Base-by-base conservation (phyloP, 1,140 invertebrate genomes). In the Drosophila nigromelanica region DNA sequence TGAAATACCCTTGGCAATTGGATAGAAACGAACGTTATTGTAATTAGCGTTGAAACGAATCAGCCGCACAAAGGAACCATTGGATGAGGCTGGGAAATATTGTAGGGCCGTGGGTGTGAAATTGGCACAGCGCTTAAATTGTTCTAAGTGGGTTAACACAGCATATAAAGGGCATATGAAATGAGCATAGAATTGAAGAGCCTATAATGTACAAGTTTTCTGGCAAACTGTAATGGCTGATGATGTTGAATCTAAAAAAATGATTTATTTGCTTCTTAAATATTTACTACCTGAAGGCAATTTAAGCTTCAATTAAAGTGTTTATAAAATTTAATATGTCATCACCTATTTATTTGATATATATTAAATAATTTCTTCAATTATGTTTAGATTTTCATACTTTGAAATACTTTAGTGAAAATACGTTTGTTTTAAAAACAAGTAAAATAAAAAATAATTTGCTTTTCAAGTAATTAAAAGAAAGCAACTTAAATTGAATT, bases 81-180 rank as follows among this genome's bases (percentile, higher is more conserved):
- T 30, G 45, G 52, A 55, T 58, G 64, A 10, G 27, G 33, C 14
- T 8, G 10, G 30, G 24, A 12, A 21, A 11, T 3, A 12, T 48
- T 24, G 35, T 14, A 68, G 39, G 18, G 63, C 52, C 62, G 70
- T 50, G 79, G 45, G 54, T 68, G 58, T 59, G 24, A 75, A 80
- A 76, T 80, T 66, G 62, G 71, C 72, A 67, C 68, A 72, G 56
- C 42, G 51, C 52, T 68, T 64, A 77, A 78, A 82, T 67, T 58
- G 66, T 77, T 55, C 81, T 74, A 86, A 86, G 42, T 85, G 74
- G 81, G 81, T 78, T 86, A 85, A 66, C 74, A 86, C 62, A 54
- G 42, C 54, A 12, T 39, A 70, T 86, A 81, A 80, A 71, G 66
- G 42, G 80, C 77, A 83, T 83, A 43, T 62, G 73, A 66, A 85